A percentile compares a stretch with the other conserved stretches of the same genome.
These are phyloP conservation scores for Hippocampus zosterae DNA, from an alignment of 2,113 vertebrate species.

Conservation along the genomic window DNA sequence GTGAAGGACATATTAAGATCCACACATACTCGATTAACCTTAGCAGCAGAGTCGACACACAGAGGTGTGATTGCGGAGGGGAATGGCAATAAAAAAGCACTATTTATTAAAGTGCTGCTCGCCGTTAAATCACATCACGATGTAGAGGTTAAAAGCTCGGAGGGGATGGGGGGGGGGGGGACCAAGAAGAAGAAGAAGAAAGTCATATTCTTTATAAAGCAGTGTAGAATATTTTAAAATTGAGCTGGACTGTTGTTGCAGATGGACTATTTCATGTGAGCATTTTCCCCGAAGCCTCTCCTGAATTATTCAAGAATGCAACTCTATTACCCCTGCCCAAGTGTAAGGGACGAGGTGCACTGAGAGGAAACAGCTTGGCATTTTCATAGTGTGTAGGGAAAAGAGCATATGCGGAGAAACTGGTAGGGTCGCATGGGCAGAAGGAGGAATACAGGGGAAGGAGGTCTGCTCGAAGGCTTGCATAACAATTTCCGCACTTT, in stretches of 20 bases:
- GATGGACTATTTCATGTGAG: slow-evolving; percentile 3
- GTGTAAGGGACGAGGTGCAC: not conserved
- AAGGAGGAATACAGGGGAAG: not conserved
- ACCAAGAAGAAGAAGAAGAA: not conserved
- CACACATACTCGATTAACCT: slow-evolving; percentile 42
- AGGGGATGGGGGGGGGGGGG: not conserved
- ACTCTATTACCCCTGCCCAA: slow-evolving; percentile 29
- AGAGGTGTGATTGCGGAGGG: slow-evolving; percentile 20
- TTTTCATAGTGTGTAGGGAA: not conserved
- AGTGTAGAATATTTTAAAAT: not conserved
- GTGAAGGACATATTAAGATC: slow-evolving; percentile 22
- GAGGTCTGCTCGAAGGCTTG: slow-evolving; percentile 7
- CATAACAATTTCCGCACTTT: slow-evolving; percentile 25
- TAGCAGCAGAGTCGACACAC: slow-evolving; percentile 25
- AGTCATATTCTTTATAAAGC: not conserved
- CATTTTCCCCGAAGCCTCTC: slow-evolving; percentile 24
- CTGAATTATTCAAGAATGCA: slow-evolving; percentile 49
- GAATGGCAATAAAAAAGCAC: slow-evolving; percentile 36
- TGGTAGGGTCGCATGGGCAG: not conserved
- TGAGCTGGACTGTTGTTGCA: not conserved
- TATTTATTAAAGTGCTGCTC: slow-evolving; percentile 34
- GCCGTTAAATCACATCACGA: slow-evolving; percentile 12
- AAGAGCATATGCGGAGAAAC: not conserved
- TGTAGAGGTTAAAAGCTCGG: not conserved
- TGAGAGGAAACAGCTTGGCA: not conserved